Conservation (phyloP, 2,113 vertebrate genomes). For the Lonchura striata region DNA sequence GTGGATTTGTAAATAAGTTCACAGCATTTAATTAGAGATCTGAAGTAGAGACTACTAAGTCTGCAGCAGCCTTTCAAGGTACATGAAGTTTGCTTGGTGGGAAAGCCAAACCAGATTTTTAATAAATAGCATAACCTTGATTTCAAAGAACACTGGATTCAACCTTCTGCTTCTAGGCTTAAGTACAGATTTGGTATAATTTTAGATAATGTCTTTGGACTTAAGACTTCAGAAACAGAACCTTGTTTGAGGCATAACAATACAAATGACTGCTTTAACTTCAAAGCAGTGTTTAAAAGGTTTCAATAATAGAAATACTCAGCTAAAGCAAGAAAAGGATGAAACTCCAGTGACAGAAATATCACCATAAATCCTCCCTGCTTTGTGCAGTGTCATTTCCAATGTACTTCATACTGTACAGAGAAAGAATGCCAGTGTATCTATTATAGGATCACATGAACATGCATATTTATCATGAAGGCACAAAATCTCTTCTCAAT, state of each 20-base stretch:
- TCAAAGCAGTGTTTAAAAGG: slow-evolving; percentile 2
- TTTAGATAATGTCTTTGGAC: neutral
- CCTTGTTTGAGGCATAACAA: neutral
- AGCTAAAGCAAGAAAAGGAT: neutral
- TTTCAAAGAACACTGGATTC: neutral
- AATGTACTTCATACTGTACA: neutral
- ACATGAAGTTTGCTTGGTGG: neutral
- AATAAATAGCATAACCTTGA: neutral
- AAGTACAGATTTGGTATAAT: neutral
- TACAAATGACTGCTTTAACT: neutral
- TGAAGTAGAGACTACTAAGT: neutral
- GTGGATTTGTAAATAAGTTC: neutral
- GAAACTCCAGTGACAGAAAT: neutral
- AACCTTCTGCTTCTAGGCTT: neutral
- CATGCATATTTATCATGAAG: neutral
- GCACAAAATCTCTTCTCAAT: neutral
- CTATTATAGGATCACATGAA: neutral
- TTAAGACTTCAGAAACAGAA: slow-evolving; percentile 4
- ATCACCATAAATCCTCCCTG: neutral
- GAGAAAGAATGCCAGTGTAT: neutral
- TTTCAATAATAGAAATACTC: neutral
- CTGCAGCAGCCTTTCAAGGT: neutral
- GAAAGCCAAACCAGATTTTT: neutral
- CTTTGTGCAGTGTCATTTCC: neutral
- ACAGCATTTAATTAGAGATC: neutral